These are phyloP conservation scores for Drosophila jambulina DNA, from an alignment of 1,140 invertebrate species.

Conservation along the genomic window DNA sequence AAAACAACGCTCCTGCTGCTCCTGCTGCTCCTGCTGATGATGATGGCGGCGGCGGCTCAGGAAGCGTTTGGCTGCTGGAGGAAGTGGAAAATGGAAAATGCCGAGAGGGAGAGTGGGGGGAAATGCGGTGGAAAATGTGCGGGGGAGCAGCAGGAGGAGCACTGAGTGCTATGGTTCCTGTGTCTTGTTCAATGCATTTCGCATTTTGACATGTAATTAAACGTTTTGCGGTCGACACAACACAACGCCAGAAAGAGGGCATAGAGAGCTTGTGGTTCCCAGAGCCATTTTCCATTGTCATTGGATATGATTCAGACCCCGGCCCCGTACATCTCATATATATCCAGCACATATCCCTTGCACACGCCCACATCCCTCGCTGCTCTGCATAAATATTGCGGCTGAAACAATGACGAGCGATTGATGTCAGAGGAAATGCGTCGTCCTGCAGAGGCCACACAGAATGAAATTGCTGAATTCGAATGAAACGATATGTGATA, in stretches of 20 bases:
- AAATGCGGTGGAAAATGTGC: slow-evolving; percentile 5
- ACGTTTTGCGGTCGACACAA: slow-evolving; percentile 61
- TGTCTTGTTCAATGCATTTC: slow-evolving; percentile 58
- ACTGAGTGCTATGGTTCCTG: slow-evolving; percentile 44
- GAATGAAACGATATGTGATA: slow-evolving; percentile 20
- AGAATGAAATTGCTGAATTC: slow-evolving; percentile 39
- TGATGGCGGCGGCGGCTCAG: slow-evolving; percentile 45
- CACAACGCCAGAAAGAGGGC: slow-evolving; percentile 30
- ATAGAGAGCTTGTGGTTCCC: slow-evolving; percentile 49
- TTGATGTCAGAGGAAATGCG: slow-evolving; percentile 47
- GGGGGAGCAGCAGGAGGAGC: neutral
- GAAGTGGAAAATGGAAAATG: slow-evolving; percentile 35
- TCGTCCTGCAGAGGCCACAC: slow-evolving; percentile 10
- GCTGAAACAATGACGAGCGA: slow-evolving; percentile 45
- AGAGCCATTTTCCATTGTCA: slow-evolving; percentile 48
- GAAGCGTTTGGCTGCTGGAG: slow-evolving; percentile 40
- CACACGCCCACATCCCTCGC: neutral
- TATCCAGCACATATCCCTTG: slow-evolving; percentile 20
- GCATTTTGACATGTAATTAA: slow-evolving; percentile 67
- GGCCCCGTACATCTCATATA: neutral
- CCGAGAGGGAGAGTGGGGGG: neutral
- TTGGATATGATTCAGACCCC: slow-evolving; percentile 33
- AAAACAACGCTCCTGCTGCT: slow-evolving; percentile 39
- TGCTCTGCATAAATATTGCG: slow-evolving; percentile 36
- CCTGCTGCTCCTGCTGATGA: no score